Conservation (phyloP, 2,888 invertebrate species). For the Drosophila lutescens region DNA sequence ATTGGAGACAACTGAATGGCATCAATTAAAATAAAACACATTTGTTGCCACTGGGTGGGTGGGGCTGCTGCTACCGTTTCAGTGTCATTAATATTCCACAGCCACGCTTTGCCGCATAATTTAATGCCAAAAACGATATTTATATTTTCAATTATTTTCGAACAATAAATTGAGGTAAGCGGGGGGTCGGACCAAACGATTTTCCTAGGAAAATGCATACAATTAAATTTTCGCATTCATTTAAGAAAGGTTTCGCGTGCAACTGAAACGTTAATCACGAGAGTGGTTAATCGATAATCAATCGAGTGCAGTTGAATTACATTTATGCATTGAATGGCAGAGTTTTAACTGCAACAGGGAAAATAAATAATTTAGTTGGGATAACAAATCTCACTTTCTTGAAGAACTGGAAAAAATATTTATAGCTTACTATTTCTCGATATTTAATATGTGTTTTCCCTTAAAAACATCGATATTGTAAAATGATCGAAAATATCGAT, state of each 20-base stretch:
- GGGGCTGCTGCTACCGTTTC: slow-evolving; percentile 5
- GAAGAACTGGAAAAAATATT: too few species aligned
- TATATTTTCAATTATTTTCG: slow-evolving; percentile 56
- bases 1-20: slow-evolving; percentile 49
- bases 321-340: slow-evolving; percentile 1
- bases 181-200: not conserved
- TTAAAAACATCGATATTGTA: too few species aligned
- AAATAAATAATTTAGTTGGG: too few species aligned
- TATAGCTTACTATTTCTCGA: too few species aligned
- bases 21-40: slow-evolving; percentile 49
- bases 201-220: slow-evolving; percentile 8
- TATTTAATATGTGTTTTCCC: too few species aligned
- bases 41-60: slow-evolving; percentile 26
- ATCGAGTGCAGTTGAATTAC: not conserved
- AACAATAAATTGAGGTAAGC: slow-evolving; percentile 24
- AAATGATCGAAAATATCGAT: not conserved
- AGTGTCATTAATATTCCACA: slow-evolving; percentile 46
- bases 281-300: slow-evolving; percentile 20
- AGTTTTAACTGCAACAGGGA: too few species aligned
- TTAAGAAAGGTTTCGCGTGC: slow-evolving; percentile 24
- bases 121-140: slow-evolving; percentile 47
- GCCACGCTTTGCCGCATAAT: slow-evolving; percentile 46
- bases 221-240: slow-evolving; percentile 36
- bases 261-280: slow-evolving; percentile 29
- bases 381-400: not conserved